A percentile compares a stretch with the other conserved stretches of the same genome.
phyloP scores from a whole-genome alignment of 2,888 invertebrate species.

The Acheta domesticus region DNA sequence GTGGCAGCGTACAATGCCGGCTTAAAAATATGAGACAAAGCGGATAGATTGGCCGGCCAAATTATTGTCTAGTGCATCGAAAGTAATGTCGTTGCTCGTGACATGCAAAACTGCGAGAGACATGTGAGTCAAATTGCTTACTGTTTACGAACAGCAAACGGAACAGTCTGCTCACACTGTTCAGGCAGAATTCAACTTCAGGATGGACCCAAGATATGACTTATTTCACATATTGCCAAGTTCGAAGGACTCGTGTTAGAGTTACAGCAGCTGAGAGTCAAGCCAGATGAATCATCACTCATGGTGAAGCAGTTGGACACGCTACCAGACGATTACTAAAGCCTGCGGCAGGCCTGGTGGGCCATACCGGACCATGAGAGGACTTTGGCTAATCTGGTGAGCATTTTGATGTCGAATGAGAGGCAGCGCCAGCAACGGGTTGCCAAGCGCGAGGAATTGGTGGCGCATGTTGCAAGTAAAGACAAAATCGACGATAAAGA shows the following conservation, averaged over 20 bases:
- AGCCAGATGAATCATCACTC: constrained; percentile 29
- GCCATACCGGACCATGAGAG: background rate
- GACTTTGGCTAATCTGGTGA: constrained; percentile 27
- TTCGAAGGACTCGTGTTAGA: constrained; percentile 29
- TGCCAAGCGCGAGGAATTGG: constrained; percentile 25
- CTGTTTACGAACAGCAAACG: constrained; percentile 31
- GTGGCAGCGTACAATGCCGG: background rate
- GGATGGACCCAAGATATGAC: constrained; percentile 23
- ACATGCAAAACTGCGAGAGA: constrained; percentile 30
- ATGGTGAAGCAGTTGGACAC: constrained; percentile 29
- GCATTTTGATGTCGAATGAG: constrained; percentile 29
- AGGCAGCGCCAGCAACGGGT: constrained; percentile 4
- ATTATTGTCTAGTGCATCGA: constrained; percentile 26
- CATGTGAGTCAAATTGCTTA: constrained; percentile 30
- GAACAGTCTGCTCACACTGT: constrained; percentile 33
- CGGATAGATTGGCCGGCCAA: constrained; percentile 26
- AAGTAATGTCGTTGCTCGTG: constrained; percentile 28
- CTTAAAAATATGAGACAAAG: constrained; percentile 11
- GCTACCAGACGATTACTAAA: constrained; percentile 24
- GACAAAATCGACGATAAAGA: background rate
- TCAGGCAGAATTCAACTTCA: background rate
- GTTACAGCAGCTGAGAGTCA: constrained; percentile 29
- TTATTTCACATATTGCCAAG: constrained; percentile 25
- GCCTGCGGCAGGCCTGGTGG: constrained; percentile 28
- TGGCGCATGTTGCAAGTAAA: constrained; percentile 21